phyloP scores from a whole-genome alignment of 2,888 invertebrate species.

The Euplexia lucipara region DNA sequence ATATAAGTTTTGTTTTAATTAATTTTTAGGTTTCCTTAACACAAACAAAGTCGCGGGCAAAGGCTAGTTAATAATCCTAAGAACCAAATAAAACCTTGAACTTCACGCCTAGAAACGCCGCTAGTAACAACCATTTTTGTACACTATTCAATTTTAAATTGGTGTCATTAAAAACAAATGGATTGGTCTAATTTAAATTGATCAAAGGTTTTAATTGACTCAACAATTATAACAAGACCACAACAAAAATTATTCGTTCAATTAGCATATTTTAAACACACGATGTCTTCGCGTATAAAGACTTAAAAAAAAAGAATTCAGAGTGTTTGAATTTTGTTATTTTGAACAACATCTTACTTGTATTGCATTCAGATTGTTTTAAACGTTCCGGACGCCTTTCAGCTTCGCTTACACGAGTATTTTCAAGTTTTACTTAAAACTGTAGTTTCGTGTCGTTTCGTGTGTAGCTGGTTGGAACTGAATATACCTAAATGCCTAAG shows the following conservation, averaged over 20 bases:
- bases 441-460: no score
- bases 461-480: no score
- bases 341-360: neutral
- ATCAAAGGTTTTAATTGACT: constrained; percentile 3
- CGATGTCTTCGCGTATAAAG: neutral
- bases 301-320: neutral
- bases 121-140: neutral
- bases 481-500: no score
- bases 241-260: neutral
- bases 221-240: neutral
- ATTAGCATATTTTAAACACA: constrained; percentile 4
- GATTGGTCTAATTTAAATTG: constrained; percentile 9
- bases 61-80: no score
- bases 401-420: no score
- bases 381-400: no score
- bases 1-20: no score
- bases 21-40: no score
- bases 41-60: no score
- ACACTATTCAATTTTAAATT: neutral
- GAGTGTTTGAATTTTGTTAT: neutral
- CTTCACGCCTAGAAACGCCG: neutral
- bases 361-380: no score
- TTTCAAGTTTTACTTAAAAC: no score
- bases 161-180: constrained; percentile 11
- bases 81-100: constrained; percentile 6